Evolutionary conservation across 1,140 invertebrate species (phyloP).

Genomic region (Eueides isabella): DNA sequence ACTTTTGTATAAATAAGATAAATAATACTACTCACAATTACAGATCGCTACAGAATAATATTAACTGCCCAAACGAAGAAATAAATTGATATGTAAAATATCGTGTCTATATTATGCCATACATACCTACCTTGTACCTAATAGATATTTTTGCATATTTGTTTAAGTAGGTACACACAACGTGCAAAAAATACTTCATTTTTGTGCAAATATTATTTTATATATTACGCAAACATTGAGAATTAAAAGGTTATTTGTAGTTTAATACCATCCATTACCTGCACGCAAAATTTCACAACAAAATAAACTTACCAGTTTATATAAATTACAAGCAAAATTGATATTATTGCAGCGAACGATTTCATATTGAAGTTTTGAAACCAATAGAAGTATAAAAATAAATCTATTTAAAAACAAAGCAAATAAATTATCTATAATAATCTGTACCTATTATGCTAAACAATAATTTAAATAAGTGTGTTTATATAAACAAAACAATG

Average conservation of each 20-base stretch:
- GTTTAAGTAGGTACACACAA: too few species aligned
- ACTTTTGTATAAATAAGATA: background rate
- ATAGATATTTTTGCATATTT: too few species aligned
- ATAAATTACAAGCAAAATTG: slow-evolving; percentile 21
- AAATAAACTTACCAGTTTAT: slow-evolving; percentile 24
- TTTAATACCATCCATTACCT: slow-evolving; percentile 7
- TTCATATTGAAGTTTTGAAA: slow-evolving; percentile 22
- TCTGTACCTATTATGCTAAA: background rate
- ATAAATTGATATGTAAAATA: too few species aligned
- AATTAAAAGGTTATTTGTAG: background rate
- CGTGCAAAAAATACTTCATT: too few species aligned
- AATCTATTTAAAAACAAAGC: slow-evolving; percentile 1
- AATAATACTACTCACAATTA: background rate
- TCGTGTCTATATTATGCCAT: too few species aligned
- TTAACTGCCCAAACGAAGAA: background rate
- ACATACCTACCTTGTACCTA: too few species aligned
- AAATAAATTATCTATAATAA: background rate
- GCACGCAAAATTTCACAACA: background rate
- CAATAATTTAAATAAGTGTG: background rate
- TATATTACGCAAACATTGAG: background rate
- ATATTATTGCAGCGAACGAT: slow-evolving; percentile 18
- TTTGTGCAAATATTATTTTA: background rate
- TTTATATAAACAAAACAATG: background rate
- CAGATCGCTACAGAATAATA: background rate
- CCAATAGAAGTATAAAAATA: background rate